These are phyloP conservation scores for Neocrepidodera transversa DNA, from an alignment of 2,888 invertebrate species.

Conservation along the genomic window DNA sequence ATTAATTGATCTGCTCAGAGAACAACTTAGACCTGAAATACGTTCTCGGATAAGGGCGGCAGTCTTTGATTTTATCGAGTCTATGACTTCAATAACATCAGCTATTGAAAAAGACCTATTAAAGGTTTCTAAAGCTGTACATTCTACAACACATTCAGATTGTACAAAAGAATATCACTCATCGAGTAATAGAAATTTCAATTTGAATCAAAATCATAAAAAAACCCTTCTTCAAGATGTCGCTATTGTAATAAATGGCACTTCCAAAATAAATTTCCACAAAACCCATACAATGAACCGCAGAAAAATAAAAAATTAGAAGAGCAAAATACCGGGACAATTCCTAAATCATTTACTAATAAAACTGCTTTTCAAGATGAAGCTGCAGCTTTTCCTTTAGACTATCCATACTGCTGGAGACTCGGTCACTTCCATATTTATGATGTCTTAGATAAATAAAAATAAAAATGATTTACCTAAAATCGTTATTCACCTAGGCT, in stretches of 20 bases:
- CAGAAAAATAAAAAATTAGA: neutral
- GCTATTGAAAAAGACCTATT: neutral
- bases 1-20: neutral
- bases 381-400: neutral
- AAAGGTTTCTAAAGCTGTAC: neutral
- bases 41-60: neutral
- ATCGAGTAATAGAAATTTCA: neutral
- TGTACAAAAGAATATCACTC: neutral
- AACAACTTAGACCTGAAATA: constrained; percentile 13
- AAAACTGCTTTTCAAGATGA: neutral
- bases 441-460: no score
- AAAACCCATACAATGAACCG: no score
- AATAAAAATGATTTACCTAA: no score
- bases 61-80: neutral
- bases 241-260: neutral
- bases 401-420: neutral
- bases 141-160: neutral
- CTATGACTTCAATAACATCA: neutral
- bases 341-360: neutral
- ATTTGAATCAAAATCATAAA: neutral
- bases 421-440: no score
- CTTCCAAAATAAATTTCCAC: neutral
- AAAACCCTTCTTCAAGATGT: neutral
- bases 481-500: no score
- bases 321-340: neutral